Evolutionary conservation across 2,113 vertebrate genomes (phyloP), one percentile per base, ranked within the genome.

Genomic region (Oncorhynchus masou): DNA sequence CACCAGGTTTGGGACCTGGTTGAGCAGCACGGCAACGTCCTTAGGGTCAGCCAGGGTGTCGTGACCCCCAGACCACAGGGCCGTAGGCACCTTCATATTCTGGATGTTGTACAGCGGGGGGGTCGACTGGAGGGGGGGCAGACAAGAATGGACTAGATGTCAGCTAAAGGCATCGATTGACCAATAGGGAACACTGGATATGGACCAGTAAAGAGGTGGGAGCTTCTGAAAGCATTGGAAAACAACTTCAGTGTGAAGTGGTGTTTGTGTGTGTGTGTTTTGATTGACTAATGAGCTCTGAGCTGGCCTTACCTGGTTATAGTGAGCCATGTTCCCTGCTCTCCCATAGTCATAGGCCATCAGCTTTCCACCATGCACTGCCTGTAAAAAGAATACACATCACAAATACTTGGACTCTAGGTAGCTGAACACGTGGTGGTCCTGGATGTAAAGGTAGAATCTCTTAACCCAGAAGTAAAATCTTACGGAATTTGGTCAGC

Each of bases 31-130:
- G 0, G 31, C 86, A 2, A 96, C 0, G 0, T 98, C 96, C 54
- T 77, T 88, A 34, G 89, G 85, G 80, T 95, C 92, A 0, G 94
- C 88, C 20, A 92, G 78, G 3, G 93, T 92, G 77, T 98, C 97
- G 0, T 91, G 74, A 27, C 95, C 96, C 7, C 95, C 97, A 0
- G 92, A 93, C 92, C 96, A 98, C 77, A 97, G 71, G 0, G 92
- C 96, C 0, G 95, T 98, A 20, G 96, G 96, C 70, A 98, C 94
- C 0, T 84, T 91, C 95, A 97, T 95, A 84, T 94, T 65, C 74
- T 72, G 64, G n/a, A 96, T 45, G 0, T 19, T 73, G 80, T 97
- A 97, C 24, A 64, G 66, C 2, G 95, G 90, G 74, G 97, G 96
- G 5, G 88, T 91, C 65, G 95, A 80, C 97, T 99, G 83, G 16